Base-by-base conservation (phyloP, 2,797 vertebrate species). In the Gymnoscopelus braueri region DNA sequence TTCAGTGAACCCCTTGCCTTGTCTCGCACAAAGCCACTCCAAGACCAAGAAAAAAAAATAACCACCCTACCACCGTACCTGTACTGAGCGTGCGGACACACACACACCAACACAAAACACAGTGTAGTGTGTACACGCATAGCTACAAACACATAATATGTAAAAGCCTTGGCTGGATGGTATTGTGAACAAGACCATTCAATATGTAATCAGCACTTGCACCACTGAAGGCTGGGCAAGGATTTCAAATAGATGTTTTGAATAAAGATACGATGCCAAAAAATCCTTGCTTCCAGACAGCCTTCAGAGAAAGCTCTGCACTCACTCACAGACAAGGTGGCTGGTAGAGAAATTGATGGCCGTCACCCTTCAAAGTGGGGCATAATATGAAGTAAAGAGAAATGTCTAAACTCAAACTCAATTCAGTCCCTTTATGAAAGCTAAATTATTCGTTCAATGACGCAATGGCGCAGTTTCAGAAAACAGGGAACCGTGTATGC, bases 1-100 rank as follows among this genome's bases (percentile, higher is more conserved):
- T 81, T 82, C 73, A 78, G 63, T 24, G n/a, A 73, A 79, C 75
- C 71, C 23, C 74, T 10, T 82, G 71, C 53, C 69, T 47, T 7
- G 49, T 71, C 68, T 79, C 57, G 47, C 67, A 78, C 63, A 78
- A 73, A 85, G 67, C 69, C 68, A 74, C 68, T 77, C 61, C 39
- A 8, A 60, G 65, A 65, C 68, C 57, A 71, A 62, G 52, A 63
- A 62, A 62, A 63, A 75, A 74, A 63, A 60, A 39, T 63, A 57
- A 24, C 29, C 3, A 39, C 29, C 65, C 14, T 24, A 60, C 55
- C 1, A 57, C 10, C 29, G 9, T 26, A 12, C 53, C 29, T 60
- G 64, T 48, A 70, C 11, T 49, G 11, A 53, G 52, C 57, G 55
- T 60, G 19, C 19, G 19, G n/a, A 32, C 63, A 63, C 7, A 10